These are phyloP conservation scores for Anodontia alba DNA, from an alignment of 2,888 invertebrate genomes.

Conservation along the genomic window DNA sequence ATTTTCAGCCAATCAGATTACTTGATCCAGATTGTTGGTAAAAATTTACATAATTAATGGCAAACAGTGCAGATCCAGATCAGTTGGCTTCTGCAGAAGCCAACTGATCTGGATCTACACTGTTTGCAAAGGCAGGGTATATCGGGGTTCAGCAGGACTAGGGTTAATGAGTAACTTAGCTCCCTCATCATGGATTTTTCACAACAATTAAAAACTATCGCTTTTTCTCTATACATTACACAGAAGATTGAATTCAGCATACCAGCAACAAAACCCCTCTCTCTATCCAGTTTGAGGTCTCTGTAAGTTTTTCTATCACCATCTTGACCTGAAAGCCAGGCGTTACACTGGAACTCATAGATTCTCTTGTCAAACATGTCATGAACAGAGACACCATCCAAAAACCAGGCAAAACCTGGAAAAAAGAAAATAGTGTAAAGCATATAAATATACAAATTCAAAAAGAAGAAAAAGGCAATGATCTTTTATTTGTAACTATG, in stretches of 20 bases:
- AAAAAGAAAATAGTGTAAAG: conserved; percentile 8
- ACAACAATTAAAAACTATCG: no score
- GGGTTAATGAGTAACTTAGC: no score
- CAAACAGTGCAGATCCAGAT: background rate
- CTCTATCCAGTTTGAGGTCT: conserved; percentile 71
- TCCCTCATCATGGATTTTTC: no score
- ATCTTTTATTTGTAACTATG: no score
- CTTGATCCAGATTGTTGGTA: no score
- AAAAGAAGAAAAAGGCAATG: background rate
- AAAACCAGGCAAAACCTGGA: conserved; percentile 82
- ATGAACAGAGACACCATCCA: conserved; percentile 79
- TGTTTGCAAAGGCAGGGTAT: background rate
- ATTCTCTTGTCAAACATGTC: conserved; percentile 76
- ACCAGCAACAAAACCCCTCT: conserved; percentile 78
- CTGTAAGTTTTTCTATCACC: conserved; percentile 79
- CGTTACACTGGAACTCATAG: conserved; percentile 79
- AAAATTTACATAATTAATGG: no score
- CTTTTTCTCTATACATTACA: no score
- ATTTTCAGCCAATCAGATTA: no score
- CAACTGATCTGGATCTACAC: background rate
- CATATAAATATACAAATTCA: no score
- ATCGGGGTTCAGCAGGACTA: no score
- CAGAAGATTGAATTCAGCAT: no score
- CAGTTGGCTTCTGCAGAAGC: no score
- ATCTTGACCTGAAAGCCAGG: conserved; percentile 81